These are phyloP conservation scores for Tapirus terrestris DNA, from an alignment of 2,113 vertebrate genomes.

Conservation along the genomic window DNA sequence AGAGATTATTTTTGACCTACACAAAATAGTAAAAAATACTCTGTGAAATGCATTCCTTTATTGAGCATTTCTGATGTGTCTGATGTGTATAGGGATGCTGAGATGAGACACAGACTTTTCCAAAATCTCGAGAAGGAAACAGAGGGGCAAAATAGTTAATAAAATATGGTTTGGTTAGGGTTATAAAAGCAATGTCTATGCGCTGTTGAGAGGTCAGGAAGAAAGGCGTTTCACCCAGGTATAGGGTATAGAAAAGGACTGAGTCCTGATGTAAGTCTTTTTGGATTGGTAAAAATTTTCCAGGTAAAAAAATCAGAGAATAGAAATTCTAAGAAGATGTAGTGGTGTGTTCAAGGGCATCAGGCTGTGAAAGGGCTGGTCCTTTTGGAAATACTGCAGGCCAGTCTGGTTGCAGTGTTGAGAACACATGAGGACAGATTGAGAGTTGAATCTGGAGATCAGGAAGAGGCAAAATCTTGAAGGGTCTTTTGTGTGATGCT, in stretches of 20 bases:
- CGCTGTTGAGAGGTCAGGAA: neutral
- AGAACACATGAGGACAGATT: neutral
- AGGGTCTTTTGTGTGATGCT: neutral
- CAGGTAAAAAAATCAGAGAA: neutral
- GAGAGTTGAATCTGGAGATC: neutral
- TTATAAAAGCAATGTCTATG: neutral
- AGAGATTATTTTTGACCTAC: slow-evolving; percentile 20
- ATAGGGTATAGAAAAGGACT: neutral
- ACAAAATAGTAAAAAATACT: neutral
- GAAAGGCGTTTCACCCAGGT: neutral
- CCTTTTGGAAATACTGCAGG: neutral
- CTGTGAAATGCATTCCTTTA: neutral
- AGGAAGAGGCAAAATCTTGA: neutral
- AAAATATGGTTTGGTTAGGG: neutral
- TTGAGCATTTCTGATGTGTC: slow-evolving; percentile 4
- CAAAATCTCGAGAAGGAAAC: neutral
- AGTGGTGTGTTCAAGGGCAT: neutral
- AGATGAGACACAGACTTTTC: neutral
- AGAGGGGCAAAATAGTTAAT: neutral
- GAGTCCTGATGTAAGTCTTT: neutral
- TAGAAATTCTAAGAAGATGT: neutral
- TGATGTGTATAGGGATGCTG: neutral
- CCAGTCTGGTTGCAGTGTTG: neutral
- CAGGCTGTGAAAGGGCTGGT: neutral
- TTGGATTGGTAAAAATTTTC: neutral